A percentile compares a stretch with the other conserved stretches of the same genome.
phyloP scores from a whole-genome alignment of 2,797 vertebrate species.

The Liasis olivaceus region DNA sequence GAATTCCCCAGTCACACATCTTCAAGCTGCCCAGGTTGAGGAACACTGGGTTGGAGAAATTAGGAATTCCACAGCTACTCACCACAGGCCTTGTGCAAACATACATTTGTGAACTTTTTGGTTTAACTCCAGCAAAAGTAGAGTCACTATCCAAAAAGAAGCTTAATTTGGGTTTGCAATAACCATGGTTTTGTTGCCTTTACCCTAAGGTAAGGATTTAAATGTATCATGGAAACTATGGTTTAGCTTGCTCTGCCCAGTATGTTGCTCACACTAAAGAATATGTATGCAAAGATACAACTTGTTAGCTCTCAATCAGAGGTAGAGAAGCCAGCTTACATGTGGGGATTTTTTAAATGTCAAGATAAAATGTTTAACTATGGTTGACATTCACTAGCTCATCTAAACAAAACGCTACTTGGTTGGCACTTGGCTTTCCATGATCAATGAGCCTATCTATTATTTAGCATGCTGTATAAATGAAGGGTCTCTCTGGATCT shows the following conservation, averaged over 20 bases:
- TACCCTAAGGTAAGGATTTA: neutral
- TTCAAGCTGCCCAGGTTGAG: too few relatives aligned
- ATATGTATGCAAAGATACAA: neutral
- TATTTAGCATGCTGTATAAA: neutral
- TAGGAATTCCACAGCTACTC: neutral
- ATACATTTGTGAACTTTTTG: neutral
- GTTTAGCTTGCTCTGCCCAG: neutral
- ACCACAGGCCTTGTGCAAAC: neutral
- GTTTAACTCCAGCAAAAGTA: neutral
- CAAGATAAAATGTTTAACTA: neutral
- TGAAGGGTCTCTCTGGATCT: neutral
- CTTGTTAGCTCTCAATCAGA: neutral
- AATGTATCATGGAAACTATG: neutral
- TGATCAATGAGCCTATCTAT: neutral
- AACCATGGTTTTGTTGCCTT: neutral
- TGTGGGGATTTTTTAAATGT: neutral
- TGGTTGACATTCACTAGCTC: neutral
- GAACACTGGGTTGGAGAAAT: neutral
- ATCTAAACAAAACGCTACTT: neutral
- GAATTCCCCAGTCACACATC: too few relatives aligned
- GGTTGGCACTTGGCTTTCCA: neutral
- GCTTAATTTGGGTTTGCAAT: neutral
- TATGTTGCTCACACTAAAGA: neutral
- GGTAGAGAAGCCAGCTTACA: neutral
- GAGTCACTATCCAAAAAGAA: neutral